Base-by-base conservation (phyloP, 1,140 invertebrate genomes). In the Drosophila tristis region DNA sequence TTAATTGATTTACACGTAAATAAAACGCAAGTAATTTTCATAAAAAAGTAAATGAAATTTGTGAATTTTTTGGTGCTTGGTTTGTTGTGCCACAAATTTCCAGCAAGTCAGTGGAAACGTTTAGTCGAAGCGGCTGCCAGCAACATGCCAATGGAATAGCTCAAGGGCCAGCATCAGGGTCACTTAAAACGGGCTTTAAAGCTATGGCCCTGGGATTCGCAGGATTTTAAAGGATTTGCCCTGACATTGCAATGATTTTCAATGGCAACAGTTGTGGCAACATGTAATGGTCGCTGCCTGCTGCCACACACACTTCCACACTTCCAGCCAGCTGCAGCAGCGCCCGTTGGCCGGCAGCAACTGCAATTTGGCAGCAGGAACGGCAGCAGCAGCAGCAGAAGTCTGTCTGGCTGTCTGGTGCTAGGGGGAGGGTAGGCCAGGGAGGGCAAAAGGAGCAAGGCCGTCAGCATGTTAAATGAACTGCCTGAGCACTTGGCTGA, bases 251-350 rank as follows among this genome's bases (percentile, higher is more conserved):
- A 45, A 49, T 61, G 73, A 56, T 60, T 67, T 76, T 75, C 62
- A 75, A 60, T 76, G 62, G 73, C 73, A 76, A 76, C 73, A 76
- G 73, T 76, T 76, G 73, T 15, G 50, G 50, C 48, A 60, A 76
- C 73, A 76, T 60, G 73, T 75, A 76, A 74, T 48, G 55, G 45
- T 8, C 20, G 16, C 16, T 74, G 56, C 64, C 66, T 70, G 23
- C 51, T 4, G 31, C 9, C 11, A 8, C 35, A 39, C 5, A 5
- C 9, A 9, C 9, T 48, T 20, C n/a, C 42, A 2, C 26, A n/a
- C 8, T n/a, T 15, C n/a, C 5, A 31, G 56, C n/a, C 42, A 58
- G 56, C 43, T 39, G 57, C 16, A 25, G 8, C 39, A 7, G 2
- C 23, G 42, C 25, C 39, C 7, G 11, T 47, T 6, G 16, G 47